A percentile compares a stretch with the other conserved stretches of the same genome.
phyloP scores from a whole-genome alignment of 1,140 invertebrate genomes.

The Cydia splendana region DNA sequence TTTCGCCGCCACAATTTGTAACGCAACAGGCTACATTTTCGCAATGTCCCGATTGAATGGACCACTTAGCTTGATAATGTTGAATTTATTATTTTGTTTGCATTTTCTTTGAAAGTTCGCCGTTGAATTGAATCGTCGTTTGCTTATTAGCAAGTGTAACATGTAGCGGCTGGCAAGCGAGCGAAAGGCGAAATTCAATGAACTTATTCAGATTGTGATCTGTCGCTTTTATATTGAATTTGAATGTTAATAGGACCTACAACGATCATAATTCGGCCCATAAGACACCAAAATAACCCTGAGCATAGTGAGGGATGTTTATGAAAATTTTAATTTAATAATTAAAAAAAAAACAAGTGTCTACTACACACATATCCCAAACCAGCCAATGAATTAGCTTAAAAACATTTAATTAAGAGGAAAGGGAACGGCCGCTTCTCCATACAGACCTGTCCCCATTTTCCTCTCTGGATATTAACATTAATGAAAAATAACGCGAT shows the following conservation, averaged over 20 bases:
- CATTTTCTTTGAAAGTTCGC: conserved; percentile 36
- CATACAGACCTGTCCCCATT: no score
- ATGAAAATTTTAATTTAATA: no score
- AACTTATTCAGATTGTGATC: conserved; percentile 17
- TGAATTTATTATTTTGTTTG: conserved; percentile 63
- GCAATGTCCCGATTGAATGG: conserved; percentile 73
- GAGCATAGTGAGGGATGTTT: no score
- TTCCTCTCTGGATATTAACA: no score
- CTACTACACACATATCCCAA: no score
- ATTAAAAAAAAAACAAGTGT: no score
- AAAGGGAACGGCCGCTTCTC: no score
- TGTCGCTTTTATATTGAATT: conserved; percentile 20
- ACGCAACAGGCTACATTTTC: conserved; percentile 67
- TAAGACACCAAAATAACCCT: neutral
- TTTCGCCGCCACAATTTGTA: conserved; percentile 72
- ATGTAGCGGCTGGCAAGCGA: neutral
- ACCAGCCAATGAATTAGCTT: no score
- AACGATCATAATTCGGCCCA: conserved; percentile 33
- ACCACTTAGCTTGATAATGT: conserved; percentile 66
- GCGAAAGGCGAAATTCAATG: conserved; percentile 9
- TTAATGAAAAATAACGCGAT: no score
- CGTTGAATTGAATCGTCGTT: conserved; percentile 29
- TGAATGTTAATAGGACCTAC: neutral
- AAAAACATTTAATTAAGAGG: no score
- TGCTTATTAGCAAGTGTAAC: conserved; percentile 26